Conservation (phyloP, 2,888 invertebrate species). For the Nemotelus nigrinus region DNA sequence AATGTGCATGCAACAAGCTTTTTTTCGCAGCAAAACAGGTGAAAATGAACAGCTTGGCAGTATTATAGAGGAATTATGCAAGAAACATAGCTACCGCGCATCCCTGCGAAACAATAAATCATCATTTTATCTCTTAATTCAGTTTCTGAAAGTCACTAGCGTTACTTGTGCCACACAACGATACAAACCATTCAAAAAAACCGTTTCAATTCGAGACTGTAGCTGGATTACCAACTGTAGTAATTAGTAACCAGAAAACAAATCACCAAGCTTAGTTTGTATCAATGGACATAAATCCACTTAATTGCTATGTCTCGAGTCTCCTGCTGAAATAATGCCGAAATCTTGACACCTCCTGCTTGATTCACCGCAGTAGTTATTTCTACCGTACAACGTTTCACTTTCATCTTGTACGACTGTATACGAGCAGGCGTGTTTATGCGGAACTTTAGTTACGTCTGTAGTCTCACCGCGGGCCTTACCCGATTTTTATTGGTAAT, state of each 20-base stretch:
- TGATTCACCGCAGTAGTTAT: background rate
- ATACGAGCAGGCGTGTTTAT: background rate
- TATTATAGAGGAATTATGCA: too few relatives aligned
- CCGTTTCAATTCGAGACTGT: background rate
- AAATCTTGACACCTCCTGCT: background rate
- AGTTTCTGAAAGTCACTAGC: too few relatives aligned
- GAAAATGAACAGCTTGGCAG: too few relatives aligned
- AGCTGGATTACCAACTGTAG: conserved; percentile 13
- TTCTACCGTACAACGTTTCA: background rate
- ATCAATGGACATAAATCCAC: conserved; percentile 38
- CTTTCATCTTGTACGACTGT: background rate
- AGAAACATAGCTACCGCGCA: too few relatives aligned
- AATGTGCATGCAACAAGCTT: too few relatives aligned
- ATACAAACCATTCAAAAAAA: background rate
- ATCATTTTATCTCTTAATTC: too few relatives aligned
- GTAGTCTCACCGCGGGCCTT: background rate
- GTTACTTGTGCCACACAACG: background rate
- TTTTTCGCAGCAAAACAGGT: too few relatives aligned
- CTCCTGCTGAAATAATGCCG: background rate
- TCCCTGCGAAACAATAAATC: too few relatives aligned
- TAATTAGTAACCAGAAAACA: conserved; percentile 34
- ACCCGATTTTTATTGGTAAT: conserved; percentile 29
- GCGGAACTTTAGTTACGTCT: background rate
- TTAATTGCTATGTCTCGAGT: conserved; percentile 30
- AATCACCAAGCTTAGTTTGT: conserved; percentile 34